Evolutionary conservation across 2,113 vertebrate genomes (phyloP).

Genomic region (Uria aalge): DNA sequence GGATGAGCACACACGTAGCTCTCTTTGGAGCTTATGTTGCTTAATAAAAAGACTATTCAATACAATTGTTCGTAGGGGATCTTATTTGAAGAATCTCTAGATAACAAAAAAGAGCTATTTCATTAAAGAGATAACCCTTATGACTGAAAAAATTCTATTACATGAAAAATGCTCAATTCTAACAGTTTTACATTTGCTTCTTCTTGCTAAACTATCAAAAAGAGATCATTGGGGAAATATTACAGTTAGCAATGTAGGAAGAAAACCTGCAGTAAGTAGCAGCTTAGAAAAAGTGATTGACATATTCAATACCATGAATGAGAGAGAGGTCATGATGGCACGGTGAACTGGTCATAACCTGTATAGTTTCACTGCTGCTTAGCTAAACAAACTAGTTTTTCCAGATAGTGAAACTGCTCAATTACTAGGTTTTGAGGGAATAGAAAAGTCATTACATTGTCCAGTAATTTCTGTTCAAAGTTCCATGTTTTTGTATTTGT

Average conservation of each 20-base stretch:
- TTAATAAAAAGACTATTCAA: conserved; percentile 28
- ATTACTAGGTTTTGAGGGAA: neutral
- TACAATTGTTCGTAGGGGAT: conserved; percentile 7
- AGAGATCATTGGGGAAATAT: neutral
- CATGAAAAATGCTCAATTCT: neutral
- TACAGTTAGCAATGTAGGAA: neutral
- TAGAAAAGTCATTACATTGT: neutral
- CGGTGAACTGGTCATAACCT: neutral
- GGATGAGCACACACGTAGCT: neutral
- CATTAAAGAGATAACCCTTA: neutral
- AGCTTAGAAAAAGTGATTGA: neutral
- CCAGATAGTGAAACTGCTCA: neutral
- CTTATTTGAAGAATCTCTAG: neutral
- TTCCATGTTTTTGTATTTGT: neutral
- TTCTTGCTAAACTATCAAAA: neutral
- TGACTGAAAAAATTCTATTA: neutral
- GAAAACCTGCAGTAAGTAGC: neutral
- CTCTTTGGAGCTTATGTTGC: conserved; percentile 3
- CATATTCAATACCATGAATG: neutral
- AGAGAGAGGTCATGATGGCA: neutral
- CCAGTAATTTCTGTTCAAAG: neutral
- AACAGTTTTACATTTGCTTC: neutral
- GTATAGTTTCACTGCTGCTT: neutral
- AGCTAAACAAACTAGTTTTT: neutral
- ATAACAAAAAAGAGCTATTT: conserved; percentile 28